Percentiles rank a stretch among this genome's conserved stretches.
Evolutionary conservation across 2,797 vertebrate species (phyloP).

Genomic region (Pseudochaenichthys georgianus): DNA sequence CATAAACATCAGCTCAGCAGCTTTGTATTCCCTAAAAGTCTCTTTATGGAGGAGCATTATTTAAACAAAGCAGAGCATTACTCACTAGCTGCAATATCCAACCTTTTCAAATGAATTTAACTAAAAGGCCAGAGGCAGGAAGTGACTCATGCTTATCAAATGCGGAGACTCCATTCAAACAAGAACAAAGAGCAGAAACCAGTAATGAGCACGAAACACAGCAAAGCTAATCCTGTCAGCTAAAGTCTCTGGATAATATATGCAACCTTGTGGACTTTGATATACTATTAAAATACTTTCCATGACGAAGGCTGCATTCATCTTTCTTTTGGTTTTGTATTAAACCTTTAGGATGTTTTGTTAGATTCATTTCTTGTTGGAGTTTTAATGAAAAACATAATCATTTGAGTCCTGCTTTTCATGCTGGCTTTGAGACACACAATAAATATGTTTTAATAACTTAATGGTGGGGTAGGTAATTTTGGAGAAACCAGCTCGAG

Average conservation of each 20-base stretch:
- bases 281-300: background rate
- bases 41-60: background rate
- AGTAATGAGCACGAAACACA: conserved; percentile 12
- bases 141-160: conserved; percentile 18
- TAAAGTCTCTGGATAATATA: conserved; percentile 1
- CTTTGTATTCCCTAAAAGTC: conserved; percentile 29
- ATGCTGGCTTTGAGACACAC: background rate
- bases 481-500: too few relatives aligned
- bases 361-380: background rate
- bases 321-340: background rate
- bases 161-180: background rate
- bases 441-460: background rate
- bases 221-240: conserved; percentile 16
- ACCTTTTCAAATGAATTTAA: conserved; percentile 20
- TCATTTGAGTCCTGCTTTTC: background rate
- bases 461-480: too few relatives aligned
- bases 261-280: background rate
- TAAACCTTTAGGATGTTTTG: background rate
- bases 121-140: conserved; percentile 7
- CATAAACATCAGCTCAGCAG: conserved; percentile 26
- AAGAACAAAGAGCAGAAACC: conserved; percentile 13
- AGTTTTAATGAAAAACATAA: background rate
- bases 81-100: conserved; percentile 13
- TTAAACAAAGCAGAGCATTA: conserved; percentile 22
- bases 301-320: background rate